Conservation (phyloP, 2,888 invertebrate genomes). For the Helicoverpa assulta region DNA sequence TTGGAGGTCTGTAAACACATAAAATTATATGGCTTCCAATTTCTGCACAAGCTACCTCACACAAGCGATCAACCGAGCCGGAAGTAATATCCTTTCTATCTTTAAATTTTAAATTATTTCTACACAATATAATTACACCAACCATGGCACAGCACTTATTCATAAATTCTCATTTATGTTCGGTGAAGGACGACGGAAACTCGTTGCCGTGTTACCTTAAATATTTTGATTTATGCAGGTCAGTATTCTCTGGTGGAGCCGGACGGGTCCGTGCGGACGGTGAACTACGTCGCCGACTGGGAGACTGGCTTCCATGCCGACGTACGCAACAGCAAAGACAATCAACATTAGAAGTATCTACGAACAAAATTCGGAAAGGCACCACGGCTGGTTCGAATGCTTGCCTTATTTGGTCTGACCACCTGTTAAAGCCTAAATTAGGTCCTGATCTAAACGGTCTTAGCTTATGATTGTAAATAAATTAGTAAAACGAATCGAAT, state of each 20-base stretch:
- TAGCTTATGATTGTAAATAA: conserved; percentile 59
- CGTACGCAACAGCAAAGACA: conserved; percentile 92
- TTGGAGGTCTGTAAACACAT: no score
- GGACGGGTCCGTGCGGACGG: conserved; percentile 93
- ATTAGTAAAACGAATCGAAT: conserved; percentile 50
- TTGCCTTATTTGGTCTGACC: conserved; percentile 55
- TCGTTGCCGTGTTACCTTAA: conserved; percentile 21
- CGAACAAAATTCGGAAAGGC: conserved; percentile 47
- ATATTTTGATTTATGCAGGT: conserved; percentile 76
- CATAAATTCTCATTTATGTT: conserved; percentile 31
- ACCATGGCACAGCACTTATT: conserved; percentile 30
- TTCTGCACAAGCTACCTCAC: no score
- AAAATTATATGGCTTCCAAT: no score
- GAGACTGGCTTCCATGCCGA: conserved; percentile 94
- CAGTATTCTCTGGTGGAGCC: conserved; percentile 93
- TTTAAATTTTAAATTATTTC: no score
- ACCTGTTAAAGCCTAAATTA: conserved; percentile 57
- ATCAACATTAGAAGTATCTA: conserved; percentile 75
- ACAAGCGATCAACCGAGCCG: no score
- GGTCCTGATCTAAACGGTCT: conserved; percentile 41
- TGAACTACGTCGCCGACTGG: conserved; percentile 94
- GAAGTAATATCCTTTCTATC: no score
- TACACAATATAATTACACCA: no score
- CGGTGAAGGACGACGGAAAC: conserved; percentile 48
- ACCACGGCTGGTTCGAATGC: conserved; percentile 49